phyloP scores from a whole-genome alignment of 2,888 invertebrate species.

The Coelogynopora nodosa region DNA sequence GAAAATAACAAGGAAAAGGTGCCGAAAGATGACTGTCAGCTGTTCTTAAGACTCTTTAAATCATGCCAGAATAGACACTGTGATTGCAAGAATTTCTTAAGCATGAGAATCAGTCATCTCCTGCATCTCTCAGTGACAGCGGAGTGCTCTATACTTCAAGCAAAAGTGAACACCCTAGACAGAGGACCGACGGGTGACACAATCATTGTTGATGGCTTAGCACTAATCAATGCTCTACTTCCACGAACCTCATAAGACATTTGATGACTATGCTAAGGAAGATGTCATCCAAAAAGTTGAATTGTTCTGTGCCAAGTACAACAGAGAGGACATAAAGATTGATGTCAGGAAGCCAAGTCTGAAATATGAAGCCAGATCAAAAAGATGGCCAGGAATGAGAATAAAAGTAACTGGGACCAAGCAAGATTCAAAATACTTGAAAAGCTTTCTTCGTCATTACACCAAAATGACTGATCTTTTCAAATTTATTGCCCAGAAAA shows the following conservation, averaged over 20 bases:
- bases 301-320: constrained; percentile 36
- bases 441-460: constrained; percentile 43
- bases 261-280: constrained; percentile 45
- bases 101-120: not conserved
- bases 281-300: constrained; percentile 44
- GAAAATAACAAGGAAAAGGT: too few relatives aligned
- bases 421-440: constrained; percentile 44
- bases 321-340: constrained; percentile 40
- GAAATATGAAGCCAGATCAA: too few relatives aligned
- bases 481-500: constrained; percentile 47
- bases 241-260: constrained; percentile 43
- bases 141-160: constrained; percentile 46
- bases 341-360: constrained; percentile 19
- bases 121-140: constrained; percentile 5
- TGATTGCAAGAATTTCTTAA: constrained; percentile 39
- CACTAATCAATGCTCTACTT: constrained; percentile 45
- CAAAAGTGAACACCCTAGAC: constrained; percentile 40
- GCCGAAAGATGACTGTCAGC: constrained; percentile 40
- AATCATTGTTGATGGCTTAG: constrained; percentile 47
- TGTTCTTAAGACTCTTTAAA: constrained; percentile 45
- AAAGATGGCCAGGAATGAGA: constrained; percentile 44
- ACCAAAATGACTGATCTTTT: constrained; percentile 49
- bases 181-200: constrained; percentile 43
- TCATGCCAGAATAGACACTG: constrained; percentile 47
- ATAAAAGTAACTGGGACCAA: constrained; percentile 39